A percentile compares a stretch with the other conserved stretches of the same genome.
phyloP scores from a whole-genome alignment of 1,140 invertebrate species.

The Dryas iulia region DNA sequence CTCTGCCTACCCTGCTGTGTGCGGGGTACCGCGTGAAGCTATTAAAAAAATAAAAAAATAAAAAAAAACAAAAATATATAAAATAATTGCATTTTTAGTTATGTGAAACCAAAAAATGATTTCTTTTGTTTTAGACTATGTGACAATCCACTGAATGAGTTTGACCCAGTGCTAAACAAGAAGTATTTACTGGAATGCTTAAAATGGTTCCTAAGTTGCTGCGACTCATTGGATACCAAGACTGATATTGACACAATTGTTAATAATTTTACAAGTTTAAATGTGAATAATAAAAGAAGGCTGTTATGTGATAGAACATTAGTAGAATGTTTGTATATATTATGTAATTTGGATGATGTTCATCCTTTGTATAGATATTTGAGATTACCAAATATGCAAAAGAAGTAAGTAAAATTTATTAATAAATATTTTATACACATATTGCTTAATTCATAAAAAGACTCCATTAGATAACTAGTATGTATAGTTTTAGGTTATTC shows the following conservation, averaged over 20 bases:
- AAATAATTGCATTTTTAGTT: no score
- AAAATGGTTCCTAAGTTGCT: slow-evolving; percentile 80
- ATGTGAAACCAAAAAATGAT: background rate
- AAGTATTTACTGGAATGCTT: slow-evolving; percentile 83
- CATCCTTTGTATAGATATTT: slow-evolving; percentile 77
- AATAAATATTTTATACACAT: no score
- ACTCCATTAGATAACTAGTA: no score
- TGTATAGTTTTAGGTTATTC: no score
- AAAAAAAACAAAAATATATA: no score
- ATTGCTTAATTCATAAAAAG: no score
- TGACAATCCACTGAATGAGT: slow-evolving; percentile 71
- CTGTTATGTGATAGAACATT: slow-evolving; percentile 49
- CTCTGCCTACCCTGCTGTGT: no score
- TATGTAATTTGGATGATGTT: slow-evolving; percentile 81
- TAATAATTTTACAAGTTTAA: slow-evolving; percentile 26
- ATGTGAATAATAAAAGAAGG: slow-evolving; percentile 35
- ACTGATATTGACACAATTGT: slow-evolving; percentile 24
- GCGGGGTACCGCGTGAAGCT: no score
- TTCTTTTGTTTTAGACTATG: slow-evolving; percentile 67
- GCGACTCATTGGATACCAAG: slow-evolving; percentile 65
- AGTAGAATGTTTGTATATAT: slow-evolving; percentile 81
- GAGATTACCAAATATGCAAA: slow-evolving; percentile 48
- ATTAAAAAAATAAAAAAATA: no score
- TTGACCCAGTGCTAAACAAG: slow-evolving; percentile 82
- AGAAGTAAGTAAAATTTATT: slow-evolving; percentile 49